A percentile compares a stretch with the other conserved stretches of the same genome.
Conservation (phyloP, 1,140 invertebrate species). For the Colletes gigas region DNA sequence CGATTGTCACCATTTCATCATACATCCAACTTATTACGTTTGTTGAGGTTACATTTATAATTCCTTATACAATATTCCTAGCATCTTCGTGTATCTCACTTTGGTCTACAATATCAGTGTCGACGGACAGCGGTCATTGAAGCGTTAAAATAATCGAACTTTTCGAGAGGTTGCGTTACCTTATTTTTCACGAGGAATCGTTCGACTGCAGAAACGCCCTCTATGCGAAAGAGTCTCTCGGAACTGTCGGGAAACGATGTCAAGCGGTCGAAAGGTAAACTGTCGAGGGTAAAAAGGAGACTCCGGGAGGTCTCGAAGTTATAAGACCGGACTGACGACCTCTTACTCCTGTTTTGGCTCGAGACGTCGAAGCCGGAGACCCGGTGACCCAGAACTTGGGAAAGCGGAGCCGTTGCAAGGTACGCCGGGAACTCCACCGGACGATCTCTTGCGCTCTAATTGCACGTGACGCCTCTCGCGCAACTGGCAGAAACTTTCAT, state of each 20-base stretch:
- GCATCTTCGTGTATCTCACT: too few species aligned
- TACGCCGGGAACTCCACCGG: constrained; percentile 58
- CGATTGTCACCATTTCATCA: too few species aligned
- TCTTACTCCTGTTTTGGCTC: constrained; percentile 63
- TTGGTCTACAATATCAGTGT: too few species aligned
- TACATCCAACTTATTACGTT: too few species aligned
- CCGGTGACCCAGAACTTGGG: constrained; percentile 77
- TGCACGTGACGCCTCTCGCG: constrained; percentile 67
- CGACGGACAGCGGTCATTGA: too few species aligned
- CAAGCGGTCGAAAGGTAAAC: constrained; percentile 31
- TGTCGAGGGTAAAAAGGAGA: neutral
- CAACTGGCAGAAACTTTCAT: constrained; percentile 68
- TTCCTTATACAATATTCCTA: too few species aligned
- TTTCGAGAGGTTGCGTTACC: too few species aligned
- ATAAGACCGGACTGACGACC: constrained; percentile 42
- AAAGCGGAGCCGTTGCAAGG: constrained; percentile 64
- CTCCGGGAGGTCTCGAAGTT: neutral
- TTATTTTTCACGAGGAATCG: too few species aligned
- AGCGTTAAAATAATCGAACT: too few species aligned
- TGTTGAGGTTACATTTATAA: too few species aligned
- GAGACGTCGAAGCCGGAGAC: constrained; percentile 62
- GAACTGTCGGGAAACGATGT: constrained; percentile 29
- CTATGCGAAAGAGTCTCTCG: too few species aligned
- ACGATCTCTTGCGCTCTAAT: constrained; percentile 74
- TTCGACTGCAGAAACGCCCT: neutral